A percentile compares a stretch with the other conserved stretches of the same genome.
Conservation (phyloP, 2,797 vertebrate species). For the Aeoliscus strigatus region DNA sequence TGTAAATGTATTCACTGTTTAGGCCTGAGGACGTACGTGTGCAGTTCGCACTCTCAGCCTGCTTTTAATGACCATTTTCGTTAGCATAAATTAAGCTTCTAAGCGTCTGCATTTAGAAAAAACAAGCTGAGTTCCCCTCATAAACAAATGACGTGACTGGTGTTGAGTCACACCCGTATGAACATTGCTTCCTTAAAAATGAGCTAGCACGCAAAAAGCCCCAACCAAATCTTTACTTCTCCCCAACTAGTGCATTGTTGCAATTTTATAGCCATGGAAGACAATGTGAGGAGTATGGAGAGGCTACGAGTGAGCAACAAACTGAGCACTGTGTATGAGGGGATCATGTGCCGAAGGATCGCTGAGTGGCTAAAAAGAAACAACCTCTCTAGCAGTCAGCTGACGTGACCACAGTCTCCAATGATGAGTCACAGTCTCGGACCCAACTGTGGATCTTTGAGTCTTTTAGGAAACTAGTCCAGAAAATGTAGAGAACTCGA, state of each 20-base stretch:
- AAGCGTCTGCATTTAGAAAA: conserved; percentile 40
- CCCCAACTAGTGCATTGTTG: conserved; percentile 12
- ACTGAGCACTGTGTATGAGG: conserved; percentile 53
- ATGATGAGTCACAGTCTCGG: conserved; percentile 43
- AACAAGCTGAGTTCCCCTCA: conserved; percentile 51
- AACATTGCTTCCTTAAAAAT: conserved; percentile 29
- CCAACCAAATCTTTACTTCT: background rate
- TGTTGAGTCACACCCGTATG: conserved; percentile 49
- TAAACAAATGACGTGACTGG: conserved; percentile 42
- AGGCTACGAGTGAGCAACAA: conserved; percentile 44
- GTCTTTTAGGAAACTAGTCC: conserved; percentile 14
- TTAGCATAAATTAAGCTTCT: conserved; percentile 46
- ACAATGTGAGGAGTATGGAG: conserved; percentile 52
- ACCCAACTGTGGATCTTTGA: conserved; percentile 12
- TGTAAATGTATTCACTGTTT: conserved; percentile 4
- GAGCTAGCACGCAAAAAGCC: conserved; percentile 2
- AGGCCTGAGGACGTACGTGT: conserved; percentile 15
- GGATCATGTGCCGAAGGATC: conserved; percentile 59
- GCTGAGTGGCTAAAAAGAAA: conserved; percentile 56
- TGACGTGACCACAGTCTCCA: conserved; percentile 52
- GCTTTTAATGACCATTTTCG: conserved; percentile 18
- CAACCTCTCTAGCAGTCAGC: conserved; percentile 65
- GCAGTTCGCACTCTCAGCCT: conserved; percentile 24
- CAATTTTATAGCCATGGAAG: conserved; percentile 11
- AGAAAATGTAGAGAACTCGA: conserved; percentile 6